These are phyloP conservation scores for Anodontia alba DNA, from an alignment of 2,888 invertebrate genomes.

Conservation along the genomic window DNA sequence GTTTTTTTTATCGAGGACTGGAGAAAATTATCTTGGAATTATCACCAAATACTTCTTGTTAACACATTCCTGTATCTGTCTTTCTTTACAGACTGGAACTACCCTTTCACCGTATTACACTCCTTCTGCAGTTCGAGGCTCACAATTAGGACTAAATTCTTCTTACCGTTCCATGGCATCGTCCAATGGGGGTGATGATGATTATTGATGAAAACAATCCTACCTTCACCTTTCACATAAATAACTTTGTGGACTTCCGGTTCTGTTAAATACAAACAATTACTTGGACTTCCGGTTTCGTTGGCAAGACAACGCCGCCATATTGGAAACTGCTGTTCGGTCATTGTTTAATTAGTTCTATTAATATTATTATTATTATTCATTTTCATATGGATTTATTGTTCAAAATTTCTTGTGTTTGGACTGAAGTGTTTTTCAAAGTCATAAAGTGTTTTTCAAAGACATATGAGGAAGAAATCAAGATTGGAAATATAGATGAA, in stretches of 20 bases:
- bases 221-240: neutral
- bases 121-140: conserved; percentile 5
- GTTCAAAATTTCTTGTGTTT: too few relatives aligned
- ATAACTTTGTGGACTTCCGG: conserved; percentile 7
- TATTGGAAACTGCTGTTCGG: conserved; percentile 22
- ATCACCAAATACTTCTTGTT: too few relatives aligned
- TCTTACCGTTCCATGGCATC: conserved; percentile 73
- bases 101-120: conserved; percentile 21
- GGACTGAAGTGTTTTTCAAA: too few relatives aligned
- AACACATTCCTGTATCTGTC: neutral
- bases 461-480: too few relatives aligned
- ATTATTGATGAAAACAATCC: conserved; percentile 47
- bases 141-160: conserved; percentile 44
- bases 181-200: conserved; percentile 79
- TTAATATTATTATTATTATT: neutral
- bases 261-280: neutral
- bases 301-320: conserved; percentile 19
- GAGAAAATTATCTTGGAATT: too few relatives aligned
- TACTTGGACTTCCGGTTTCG: conserved; percentile 8
- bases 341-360: conserved; percentile 7
- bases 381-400: too few relatives aligned
- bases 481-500: too few relatives aligned
- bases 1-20: too few relatives aligned
- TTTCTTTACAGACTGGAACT: conserved; percentile 19
- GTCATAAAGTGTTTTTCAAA: too few relatives aligned